These are phyloP conservation scores for Dermochelys coriacea DNA, from an alignment of 2,797 vertebrate genomes.

Conservation along the genomic window DNA sequence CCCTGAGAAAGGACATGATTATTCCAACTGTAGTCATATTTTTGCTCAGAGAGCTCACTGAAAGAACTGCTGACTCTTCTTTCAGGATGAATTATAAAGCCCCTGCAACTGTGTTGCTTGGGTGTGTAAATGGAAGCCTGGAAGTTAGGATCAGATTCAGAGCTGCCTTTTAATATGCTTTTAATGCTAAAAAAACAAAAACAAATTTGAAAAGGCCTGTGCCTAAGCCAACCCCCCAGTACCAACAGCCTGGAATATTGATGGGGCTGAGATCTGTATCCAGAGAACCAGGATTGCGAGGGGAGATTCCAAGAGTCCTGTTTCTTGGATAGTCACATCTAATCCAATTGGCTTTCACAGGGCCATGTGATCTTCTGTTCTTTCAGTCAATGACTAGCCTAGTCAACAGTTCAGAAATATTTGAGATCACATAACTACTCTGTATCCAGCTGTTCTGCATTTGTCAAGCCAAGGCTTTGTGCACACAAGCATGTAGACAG, in stretches of 20 bases:
- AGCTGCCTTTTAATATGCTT: slow-evolving; percentile 18
- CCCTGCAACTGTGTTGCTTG: slow-evolving; percentile 6
- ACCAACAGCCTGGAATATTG: neutral
- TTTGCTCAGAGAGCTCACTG: neutral
- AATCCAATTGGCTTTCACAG: neutral
- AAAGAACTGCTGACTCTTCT: neutral
- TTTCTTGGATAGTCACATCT: neutral
- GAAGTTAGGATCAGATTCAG: neutral
- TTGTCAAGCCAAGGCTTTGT: neutral
- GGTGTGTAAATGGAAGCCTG: neutral
- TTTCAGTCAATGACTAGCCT: neutral
- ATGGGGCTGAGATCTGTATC: neutral
- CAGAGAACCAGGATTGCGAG: neutral
- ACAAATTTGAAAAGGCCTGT: accelerated
- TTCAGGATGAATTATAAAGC: neutral
- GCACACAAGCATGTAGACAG: neutral
- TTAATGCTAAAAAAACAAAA: slow-evolving; percentile 20
- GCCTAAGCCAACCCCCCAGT: neutral
- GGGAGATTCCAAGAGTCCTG: neutral
- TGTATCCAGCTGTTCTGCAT: neutral
- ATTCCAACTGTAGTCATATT: neutral
- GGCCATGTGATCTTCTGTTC: neutral
- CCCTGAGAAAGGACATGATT: neutral
- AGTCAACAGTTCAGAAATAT: neutral
- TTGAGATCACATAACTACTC: neutral